Evolutionary conservation across 2,888 invertebrate genomes (phyloP).

Genomic region (Rapana venosa): DNA sequence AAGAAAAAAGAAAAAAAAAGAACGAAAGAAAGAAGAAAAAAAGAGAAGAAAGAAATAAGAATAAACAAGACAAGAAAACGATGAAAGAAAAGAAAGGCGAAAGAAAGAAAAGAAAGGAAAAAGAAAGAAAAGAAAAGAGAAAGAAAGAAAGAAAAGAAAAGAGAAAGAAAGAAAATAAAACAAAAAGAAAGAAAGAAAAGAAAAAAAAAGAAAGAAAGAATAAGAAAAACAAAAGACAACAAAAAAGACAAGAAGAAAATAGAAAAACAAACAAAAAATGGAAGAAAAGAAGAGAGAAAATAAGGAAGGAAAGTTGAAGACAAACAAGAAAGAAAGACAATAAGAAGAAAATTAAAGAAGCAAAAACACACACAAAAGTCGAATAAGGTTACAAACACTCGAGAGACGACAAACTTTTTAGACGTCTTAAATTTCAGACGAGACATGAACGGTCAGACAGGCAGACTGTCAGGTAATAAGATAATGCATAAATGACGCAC

Average conservation of each 20-base stretch:
- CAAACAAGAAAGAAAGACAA: neutral
- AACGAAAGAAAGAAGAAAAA: too few relatives aligned
- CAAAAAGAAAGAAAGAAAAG: too few relatives aligned
- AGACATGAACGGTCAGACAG: too few relatives aligned
- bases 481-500: neutral
- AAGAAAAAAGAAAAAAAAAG: too few relatives aligned
- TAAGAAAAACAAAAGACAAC: neutral
- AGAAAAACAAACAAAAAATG: neutral
- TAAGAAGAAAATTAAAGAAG: too few relatives aligned
- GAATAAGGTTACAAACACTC: too few relatives aligned
- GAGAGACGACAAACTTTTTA: too few relatives aligned
- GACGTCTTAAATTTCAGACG: too few relatives aligned
- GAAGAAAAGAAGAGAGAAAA: neutral
- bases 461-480: too few relatives aligned
- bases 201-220: neutral
- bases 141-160: neutral
- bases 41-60: too few relatives aligned
- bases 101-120: neutral
- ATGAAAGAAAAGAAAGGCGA: neutral
- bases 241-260: neutral
- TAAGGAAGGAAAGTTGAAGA: neutral
- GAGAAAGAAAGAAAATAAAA: neutral
- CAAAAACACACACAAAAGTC: too few relatives aligned
- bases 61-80: too few relatives aligned
- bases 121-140: neutral